Conservation (phyloP, 2,888 invertebrate genomes). For the Phengaris alcon region DNA sequence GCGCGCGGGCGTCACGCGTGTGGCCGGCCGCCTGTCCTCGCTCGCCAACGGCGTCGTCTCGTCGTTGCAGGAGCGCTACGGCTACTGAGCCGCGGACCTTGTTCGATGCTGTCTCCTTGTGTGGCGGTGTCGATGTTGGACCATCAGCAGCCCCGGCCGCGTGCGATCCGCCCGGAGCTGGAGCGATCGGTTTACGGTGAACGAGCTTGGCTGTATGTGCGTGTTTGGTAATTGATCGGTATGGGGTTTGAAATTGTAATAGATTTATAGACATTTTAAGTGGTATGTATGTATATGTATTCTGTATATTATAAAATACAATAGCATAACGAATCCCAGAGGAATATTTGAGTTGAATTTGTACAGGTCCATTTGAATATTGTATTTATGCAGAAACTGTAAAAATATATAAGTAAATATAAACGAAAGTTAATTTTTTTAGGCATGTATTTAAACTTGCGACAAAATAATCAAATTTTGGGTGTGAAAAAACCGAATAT, state of each 20-base stretch:
- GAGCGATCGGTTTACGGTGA: too few relatives aligned
- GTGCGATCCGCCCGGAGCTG: too few relatives aligned
- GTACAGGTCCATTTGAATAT: constrained; percentile 1
- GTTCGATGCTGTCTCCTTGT: too few relatives aligned
- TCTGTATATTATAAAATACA: neutral
- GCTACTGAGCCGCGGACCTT: constrained; percentile 70
- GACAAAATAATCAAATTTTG: too few relatives aligned
- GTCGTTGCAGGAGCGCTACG: constrained; percentile 91
- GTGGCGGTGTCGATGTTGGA: too few relatives aligned
- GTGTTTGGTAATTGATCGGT: neutral
- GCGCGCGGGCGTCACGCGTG: constrained; percentile 94
- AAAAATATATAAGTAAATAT: constrained; percentile 12
- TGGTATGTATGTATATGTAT: neutral
- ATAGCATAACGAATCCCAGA: neutral
- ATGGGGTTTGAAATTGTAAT: neutral
- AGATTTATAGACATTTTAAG: neutral
- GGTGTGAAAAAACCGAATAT: too few relatives aligned
- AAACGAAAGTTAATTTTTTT: neutral
- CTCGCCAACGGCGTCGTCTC: constrained; percentile 96
- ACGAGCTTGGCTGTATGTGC: neutral
- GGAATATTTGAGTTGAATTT: constrained; percentile 9
- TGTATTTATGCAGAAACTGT: constrained; percentile 5
- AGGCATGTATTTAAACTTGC: too few relatives aligned
- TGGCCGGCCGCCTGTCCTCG: constrained; percentile 97
- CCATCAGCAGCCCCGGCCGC: too few relatives aligned